Base-by-base conservation (phyloP, 2,797 vertebrate species). In the Sciurus vulgaris region DNA sequence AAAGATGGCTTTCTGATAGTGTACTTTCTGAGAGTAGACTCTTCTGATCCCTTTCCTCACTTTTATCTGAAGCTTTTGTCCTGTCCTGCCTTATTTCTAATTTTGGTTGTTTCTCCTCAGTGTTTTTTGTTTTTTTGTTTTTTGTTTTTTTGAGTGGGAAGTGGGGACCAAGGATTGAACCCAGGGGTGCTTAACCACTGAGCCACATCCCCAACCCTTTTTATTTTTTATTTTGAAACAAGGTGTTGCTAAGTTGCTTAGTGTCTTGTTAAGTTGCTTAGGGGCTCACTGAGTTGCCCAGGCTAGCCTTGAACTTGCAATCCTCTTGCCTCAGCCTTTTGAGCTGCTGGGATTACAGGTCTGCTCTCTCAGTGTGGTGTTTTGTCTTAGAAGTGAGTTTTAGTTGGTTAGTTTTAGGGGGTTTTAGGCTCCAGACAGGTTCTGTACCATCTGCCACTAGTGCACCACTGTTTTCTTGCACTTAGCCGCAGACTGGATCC, bases 311-410 rank as follows among this genome's bases (percentile, higher is more conserved):
- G 20, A 56, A 56, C 54, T 56, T 56, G 54, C 7, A 56, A 56
- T 22, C 54, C 54, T 56, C 54, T 18, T 56, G 54, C 54, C 54
- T 56, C 20, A 56, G 20, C 7, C 7, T 22, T 6, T 20, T 22
- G 20, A 56, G 54, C 20, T 2, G 2, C 54, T 56, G 20, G 54
- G 54, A 56, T 56, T 56, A 22, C 20, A 56, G 20, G 54, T 17
- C 2, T 56, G 54, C 54, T 56, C 5, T 33, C 84, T 87, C 5
- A 8, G 7, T 38, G n/a, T 61, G 51, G 84, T 67, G 14, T 20
- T 93, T 83, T 93, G 70, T 89, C 4, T 67, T 70, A 54, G 61
- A 76, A 91, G 41, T 38, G 84, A 92, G 59, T 17, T 56, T 70
- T 44, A 69, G 70, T 83, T 65, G 63, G 17, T 84, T 65, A 14